phyloP scores from a whole-genome alignment of 2,888 invertebrate species.

The Chrysopilus asiliformis region DNA sequence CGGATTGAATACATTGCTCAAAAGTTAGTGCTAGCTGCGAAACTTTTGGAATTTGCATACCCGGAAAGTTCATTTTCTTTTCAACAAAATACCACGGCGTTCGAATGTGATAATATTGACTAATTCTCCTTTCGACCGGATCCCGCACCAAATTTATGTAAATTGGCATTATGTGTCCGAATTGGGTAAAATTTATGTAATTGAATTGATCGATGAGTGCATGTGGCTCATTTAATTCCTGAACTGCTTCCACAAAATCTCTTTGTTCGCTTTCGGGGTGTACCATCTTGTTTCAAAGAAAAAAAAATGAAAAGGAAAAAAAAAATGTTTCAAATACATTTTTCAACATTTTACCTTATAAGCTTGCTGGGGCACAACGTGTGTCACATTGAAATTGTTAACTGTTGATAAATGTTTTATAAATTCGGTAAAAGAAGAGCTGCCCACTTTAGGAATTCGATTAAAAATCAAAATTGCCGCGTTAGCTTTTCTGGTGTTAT shows the following conservation, averaged over 20 bases:
- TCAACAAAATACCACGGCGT: slow-evolving; percentile 82
- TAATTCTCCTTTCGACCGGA: slow-evolving; percentile 74
- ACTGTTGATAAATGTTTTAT: too few species aligned
- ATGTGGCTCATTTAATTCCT: slow-evolving; percentile 57
- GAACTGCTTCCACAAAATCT: slow-evolving; percentile 51
- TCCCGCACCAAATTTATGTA: slow-evolving; percentile 78
- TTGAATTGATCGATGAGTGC: slow-evolving; percentile 79
- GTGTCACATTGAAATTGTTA: too few species aligned
- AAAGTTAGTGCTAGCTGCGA: slow-evolving; percentile 47
- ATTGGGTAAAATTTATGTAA: slow-evolving; percentile 72
- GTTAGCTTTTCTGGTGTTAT: too few species aligned
- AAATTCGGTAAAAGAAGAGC: too few species aligned
- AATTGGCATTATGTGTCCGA: slow-evolving; percentile 61
- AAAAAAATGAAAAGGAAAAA: too few species aligned
- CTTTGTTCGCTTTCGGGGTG: too few species aligned
- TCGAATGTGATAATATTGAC: slow-evolving; percentile 79
- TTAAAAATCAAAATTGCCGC: too few species aligned
- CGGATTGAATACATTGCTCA: slow-evolving; percentile 67
- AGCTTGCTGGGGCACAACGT: too few species aligned
- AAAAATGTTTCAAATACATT: too few species aligned
- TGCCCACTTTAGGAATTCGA: too few species aligned
- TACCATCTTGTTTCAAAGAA: too few species aligned
- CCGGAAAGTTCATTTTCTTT: slow-evolving; percentile 68
- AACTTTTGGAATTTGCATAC: slow-evolving; percentile 61
- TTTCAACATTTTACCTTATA: too few species aligned